Conservation (phyloP, 2,797 vertebrate genomes). For the Pangasius mekongensis region DNA sequence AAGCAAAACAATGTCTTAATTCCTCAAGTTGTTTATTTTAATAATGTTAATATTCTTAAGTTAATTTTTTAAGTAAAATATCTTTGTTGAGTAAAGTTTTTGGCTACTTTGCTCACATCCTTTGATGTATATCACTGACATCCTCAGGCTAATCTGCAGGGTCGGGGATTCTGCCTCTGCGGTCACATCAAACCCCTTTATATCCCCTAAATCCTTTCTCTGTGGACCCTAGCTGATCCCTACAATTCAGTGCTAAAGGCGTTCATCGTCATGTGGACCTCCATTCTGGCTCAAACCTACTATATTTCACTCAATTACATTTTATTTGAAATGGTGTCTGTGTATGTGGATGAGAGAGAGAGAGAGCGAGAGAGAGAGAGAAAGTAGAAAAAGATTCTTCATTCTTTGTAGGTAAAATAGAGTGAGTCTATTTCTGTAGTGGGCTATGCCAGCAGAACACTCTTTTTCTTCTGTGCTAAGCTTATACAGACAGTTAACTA, state of each 20-base stretch:
- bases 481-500: constrained; percentile 18
- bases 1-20: neutral
- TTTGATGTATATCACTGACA: neutral
- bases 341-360: too few relatives aligned
- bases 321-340: constrained; percentile 2
- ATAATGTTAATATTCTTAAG: too few relatives aligned
- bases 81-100: neutral
- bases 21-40: neutral
- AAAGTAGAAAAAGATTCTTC: constrained; percentile 10
- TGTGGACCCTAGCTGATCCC: neutral
- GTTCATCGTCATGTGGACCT: neutral
- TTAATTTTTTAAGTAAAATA: neutral
- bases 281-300: neutral
- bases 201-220: neutral
- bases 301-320: neutral
- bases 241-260: constrained; percentile 6
- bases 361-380: neutral
- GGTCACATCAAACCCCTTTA: neutral
- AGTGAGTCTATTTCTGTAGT: constrained; percentile 5
- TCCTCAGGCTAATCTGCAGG: neutral
- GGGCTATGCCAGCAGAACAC: neutral
- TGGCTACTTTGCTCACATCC: neutral
- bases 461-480: constrained; percentile 29
- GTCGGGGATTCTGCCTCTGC: neutral
- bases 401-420: constrained; percentile 12